phyloP scores from a whole-genome alignment of 2,888 invertebrate genomes.

The Pachymerium ferrugineum region DNA sequence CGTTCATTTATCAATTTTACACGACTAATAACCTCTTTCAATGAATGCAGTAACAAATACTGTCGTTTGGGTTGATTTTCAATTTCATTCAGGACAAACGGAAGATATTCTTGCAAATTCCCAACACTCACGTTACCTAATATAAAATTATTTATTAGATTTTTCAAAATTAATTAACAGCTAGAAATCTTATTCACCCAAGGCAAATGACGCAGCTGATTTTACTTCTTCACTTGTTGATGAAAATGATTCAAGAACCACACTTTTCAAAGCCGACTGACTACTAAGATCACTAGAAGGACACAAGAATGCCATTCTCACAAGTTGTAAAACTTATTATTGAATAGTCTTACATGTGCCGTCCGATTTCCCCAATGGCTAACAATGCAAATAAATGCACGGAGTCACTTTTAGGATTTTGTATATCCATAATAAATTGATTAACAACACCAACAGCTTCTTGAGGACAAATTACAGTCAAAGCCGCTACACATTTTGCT shows the following conservation, averaged over 20 bases:
- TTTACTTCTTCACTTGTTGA: constrained; percentile 94
- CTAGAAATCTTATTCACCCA: constrained; percentile 54
- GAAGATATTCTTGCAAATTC: constrained; percentile 85
- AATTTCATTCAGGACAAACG: constrained; percentile 89
- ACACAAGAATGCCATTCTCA: no score
- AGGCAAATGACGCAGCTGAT: constrained; percentile 92
- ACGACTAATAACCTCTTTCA: constrained; percentile 72
- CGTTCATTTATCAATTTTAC: not conserved
- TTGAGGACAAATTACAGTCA: constrained; percentile 71
- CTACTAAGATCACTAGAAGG: constrained; percentile 68
- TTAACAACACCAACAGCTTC: constrained; percentile 59
- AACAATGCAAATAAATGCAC: constrained; percentile 88
- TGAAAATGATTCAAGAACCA: constrained; percentile 73
- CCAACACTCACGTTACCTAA: constrained; percentile 86
- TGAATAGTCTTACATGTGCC: constrained; percentile 65
- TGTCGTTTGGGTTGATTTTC: constrained; percentile 90
- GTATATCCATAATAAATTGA: constrained; percentile 41
- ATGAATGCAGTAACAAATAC: constrained; percentile 89
- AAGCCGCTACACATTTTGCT: constrained; percentile 92
- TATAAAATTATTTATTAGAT: constrained; percentile 36
- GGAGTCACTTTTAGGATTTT: constrained; percentile 62
- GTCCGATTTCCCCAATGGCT: constrained; percentile 94
- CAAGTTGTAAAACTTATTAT: not conserved
- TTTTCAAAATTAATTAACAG: not conserved
- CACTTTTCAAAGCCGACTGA: constrained; percentile 57